phyloP scores from a whole-genome alignment of 2,113 vertebrate species.

The Notiomystis cincta region DNA sequence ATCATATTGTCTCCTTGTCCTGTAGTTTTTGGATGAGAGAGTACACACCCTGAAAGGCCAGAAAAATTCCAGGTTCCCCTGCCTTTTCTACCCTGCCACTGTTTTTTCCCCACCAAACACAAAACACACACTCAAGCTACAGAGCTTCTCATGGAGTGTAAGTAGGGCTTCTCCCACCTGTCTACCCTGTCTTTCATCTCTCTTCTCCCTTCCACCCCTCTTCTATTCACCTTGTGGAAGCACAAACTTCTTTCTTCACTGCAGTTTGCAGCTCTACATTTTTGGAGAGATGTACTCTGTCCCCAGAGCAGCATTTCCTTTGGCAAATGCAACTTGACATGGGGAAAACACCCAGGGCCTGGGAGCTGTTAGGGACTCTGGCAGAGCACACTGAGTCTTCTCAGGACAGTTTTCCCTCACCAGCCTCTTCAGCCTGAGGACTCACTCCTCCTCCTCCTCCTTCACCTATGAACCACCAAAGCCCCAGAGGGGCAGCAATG shows the following conservation, averaged over 20 bases:
- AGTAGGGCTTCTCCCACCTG: not conserved
- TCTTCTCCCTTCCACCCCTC: not conserved
- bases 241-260: not conserved
- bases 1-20: not conserved
- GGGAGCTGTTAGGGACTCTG: not conserved
- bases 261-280: not conserved
- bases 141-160: rapidly evolving
- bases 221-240: not conserved
- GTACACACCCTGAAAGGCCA: not conserved
- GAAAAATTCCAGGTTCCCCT: not conserved
- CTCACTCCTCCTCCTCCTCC: not conserved
- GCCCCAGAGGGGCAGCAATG: not conserved
- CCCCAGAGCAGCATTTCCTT: not conserved
- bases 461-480: not conserved
- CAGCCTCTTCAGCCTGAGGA: not conserved
- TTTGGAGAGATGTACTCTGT: not conserved
- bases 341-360: not conserved
- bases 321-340: not conserved
- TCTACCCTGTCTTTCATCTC: not conserved
- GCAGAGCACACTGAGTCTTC: not conserved
- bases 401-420: not conserved
- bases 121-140: not conserved
- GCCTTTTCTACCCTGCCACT: not conserved
- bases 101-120: not conserved
- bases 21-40: not conserved